Evolutionary conservation across 1,140 invertebrate species (phyloP).

Genomic region (Acromyrmex echinatior): DNA sequence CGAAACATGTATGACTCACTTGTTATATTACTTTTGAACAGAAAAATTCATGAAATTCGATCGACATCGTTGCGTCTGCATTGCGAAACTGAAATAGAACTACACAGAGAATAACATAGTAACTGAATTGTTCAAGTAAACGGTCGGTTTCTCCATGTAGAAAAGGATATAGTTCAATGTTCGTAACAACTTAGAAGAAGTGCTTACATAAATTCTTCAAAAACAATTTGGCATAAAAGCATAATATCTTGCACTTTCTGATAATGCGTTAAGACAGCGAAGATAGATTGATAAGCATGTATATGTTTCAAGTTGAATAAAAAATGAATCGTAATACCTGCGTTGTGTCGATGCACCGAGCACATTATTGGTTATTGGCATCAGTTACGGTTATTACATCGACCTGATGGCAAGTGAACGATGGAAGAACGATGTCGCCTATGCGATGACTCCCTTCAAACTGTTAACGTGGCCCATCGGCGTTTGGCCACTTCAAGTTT

Average conservation of each 20-base stretch:
- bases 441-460: constrained; percentile 60
- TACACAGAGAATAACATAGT: background rate
- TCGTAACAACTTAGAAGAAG: background rate
- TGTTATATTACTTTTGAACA: background rate
- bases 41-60: background rate
- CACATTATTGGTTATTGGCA: constrained; percentile 21
- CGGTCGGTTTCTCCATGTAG: background rate
- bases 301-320: constrained; percentile 29
- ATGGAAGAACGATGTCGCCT: constrained; percentile 48
- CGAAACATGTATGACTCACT: background rate
- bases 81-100: background rate
- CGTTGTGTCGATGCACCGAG: background rate
- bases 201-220: background rate
- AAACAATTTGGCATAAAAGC: constrained; percentile 19
- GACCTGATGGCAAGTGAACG: constrained; percentile 21
- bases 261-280: constrained; percentile 1
- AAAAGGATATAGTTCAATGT: background rate
- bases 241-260: constrained; percentile 15
- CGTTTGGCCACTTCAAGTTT: constrained; percentile 63
- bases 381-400: constrained; percentile 52
- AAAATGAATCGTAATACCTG: constrained; percentile 40
- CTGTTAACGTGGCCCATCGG: constrained; percentile 57
- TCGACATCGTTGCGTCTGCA: background rate
- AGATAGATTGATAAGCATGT: background rate
- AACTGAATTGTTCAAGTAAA: background rate